phyloP scores from a whole-genome alignment of 2,113 vertebrate genomes.

The Salvelinus sp. region DNA sequence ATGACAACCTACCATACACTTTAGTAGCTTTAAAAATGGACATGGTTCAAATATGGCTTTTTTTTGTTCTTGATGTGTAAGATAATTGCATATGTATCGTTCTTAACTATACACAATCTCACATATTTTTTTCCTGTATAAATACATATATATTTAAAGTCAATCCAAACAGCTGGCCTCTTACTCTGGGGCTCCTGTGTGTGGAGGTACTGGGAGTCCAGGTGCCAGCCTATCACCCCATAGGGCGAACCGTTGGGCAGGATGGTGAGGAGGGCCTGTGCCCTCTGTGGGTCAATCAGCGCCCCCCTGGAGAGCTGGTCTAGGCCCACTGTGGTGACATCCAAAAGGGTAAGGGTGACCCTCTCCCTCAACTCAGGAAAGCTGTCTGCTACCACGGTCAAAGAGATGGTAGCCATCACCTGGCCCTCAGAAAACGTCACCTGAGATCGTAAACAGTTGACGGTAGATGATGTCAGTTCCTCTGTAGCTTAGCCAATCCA shows the following conservation, averaged over 20 bases:
- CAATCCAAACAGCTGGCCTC: constrained; percentile 15
- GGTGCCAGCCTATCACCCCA: constrained; percentile 90
- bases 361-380: constrained; percentile 82
- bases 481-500: too few relatives aligned
- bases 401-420: constrained; percentile 78
- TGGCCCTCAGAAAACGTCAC: constrained; percentile 88
- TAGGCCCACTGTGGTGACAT: constrained; percentile 80
- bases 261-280: constrained; percentile 80
- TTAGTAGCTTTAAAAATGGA: too few relatives aligned
- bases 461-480: too few relatives aligned
- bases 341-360: constrained; percentile 76
- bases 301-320: constrained; percentile 77
- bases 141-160: too few relatives aligned
- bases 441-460: constrained; percentile 61
- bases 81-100: too few relatives aligned
- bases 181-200: constrained; percentile 85
- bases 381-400: constrained; percentile 85
- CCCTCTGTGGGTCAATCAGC: constrained; percentile 74
- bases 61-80: too few relatives aligned
- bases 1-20: too few relatives aligned
- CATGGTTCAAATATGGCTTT: too few relatives aligned
- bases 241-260: constrained; percentile 88
- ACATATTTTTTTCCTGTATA: too few relatives aligned
- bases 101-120: too few relatives aligned
- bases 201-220: constrained; percentile 79